Evolutionary conservation across 92 coral and sea anemone species (phyloP).

Genomic region (Meandrina meandrites): DNA sequence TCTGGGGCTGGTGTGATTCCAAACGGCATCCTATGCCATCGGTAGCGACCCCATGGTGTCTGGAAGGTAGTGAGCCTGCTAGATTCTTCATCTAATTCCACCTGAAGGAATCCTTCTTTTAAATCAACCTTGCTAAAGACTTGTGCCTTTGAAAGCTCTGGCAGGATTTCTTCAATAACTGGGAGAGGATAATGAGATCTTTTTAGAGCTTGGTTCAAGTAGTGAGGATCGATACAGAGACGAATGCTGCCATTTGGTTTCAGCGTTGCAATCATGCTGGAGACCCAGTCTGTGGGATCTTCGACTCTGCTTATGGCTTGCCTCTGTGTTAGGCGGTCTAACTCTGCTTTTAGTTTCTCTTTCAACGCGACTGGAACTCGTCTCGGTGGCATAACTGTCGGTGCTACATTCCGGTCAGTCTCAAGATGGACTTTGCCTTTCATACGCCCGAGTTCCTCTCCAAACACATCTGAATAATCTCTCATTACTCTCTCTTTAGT

Average conservation of each 20-base stretch:
- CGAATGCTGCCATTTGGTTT: constrained; percentile 52
- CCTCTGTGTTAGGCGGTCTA: constrained; percentile 35
- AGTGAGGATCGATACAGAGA: constrained; percentile 56
- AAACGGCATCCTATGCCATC: constrained; percentile 47
- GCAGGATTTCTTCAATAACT: constrained; percentile 21
- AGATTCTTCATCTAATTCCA: constrained; percentile 18
- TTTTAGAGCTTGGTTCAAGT: constrained; percentile 44
- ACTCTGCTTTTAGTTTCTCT: constrained; percentile 41
- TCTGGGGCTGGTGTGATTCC: constrained; percentile 61
- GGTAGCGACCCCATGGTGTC: constrained; percentile 40
- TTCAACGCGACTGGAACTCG: constrained; percentile 52
- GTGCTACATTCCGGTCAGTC: constrained; percentile 46
- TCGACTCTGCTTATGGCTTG: constrained; percentile 31
- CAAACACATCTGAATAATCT: constrained; percentile 48
- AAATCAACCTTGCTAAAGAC: too few species aligned
- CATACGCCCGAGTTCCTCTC: constrained; percentile 45
- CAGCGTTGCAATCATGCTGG: constrained; percentile 34
- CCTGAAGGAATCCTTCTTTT: constrained; percentile 9
- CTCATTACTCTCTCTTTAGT: constrained; percentile 33
- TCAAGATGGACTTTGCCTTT: constrained; percentile 48
- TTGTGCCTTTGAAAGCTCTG: constrained; percentile 7
- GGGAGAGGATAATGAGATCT: constrained; percentile 45
- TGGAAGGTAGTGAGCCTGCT: constrained; percentile 27
- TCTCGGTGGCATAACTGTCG: constrained; percentile 55
- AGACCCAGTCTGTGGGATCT: constrained; percentile 53